Evolutionary conservation across 2,113 vertebrate genomes (phyloP).

Genomic region (Elanoides forficatus): DNA sequence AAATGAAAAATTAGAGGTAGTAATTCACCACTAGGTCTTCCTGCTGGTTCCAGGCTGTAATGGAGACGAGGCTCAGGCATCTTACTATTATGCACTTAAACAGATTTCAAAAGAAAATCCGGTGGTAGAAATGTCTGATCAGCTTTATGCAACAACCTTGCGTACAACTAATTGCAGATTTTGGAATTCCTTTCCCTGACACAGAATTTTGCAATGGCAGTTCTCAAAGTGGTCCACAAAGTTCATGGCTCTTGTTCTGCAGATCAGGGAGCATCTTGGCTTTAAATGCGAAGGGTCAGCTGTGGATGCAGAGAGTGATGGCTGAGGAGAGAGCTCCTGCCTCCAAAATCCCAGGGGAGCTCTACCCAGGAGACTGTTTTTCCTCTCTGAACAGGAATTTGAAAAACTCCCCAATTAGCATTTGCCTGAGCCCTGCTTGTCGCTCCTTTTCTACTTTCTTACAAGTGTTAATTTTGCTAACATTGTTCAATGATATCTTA

Average conservation of each 20-base stretch:
- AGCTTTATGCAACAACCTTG: neutral
- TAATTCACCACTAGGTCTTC: neutral
- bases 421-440: neutral
- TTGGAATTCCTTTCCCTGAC: neutral
- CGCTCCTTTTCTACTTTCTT: constrained; percentile 12
- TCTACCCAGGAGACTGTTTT: neutral
- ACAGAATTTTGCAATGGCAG: neutral
- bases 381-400: neutral
- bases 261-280: neutral
- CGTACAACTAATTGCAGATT: neutral
- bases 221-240: neutral
- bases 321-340: neutral
- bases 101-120: neutral
- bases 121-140: neutral
- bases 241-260: neutral
- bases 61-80: neutral
- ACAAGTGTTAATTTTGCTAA: constrained; percentile 54
- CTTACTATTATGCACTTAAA: neutral
- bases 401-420: neutral
- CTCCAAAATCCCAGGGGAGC: neutral
- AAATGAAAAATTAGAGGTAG: neutral
- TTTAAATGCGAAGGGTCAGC: neutral
- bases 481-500: constrained; percentile 31
- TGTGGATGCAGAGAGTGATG: neutral
- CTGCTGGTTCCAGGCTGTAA: neutral